Conservation (phyloP, 2,113 vertebrate genomes). For the Aspiorhynchus laticeps region DNA sequence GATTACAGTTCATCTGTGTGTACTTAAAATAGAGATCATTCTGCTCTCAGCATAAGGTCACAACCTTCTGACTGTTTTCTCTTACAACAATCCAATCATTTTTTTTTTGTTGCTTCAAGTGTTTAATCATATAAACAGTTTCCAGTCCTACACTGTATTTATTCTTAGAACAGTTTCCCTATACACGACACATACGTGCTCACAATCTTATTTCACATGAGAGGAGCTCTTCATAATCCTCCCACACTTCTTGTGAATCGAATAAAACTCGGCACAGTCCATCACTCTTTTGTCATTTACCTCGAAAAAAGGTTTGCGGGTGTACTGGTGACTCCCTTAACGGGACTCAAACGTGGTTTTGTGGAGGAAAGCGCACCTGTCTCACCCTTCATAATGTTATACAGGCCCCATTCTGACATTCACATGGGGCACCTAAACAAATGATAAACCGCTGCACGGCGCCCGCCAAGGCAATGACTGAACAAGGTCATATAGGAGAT, state of each 20-base stretch:
- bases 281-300: conserved; percentile 67
- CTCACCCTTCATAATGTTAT: conserved; percentile 67
- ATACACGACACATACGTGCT: background rate
- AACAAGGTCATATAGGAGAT: conserved; percentile 55
- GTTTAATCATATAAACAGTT: background rate
- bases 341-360: conserved; percentile 58
- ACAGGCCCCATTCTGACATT: conserved; percentile 56
- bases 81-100: background rate
- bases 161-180: conserved; percentile 16
- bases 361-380: conserved; percentile 55
- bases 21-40: background rate
- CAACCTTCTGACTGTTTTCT: background rate
- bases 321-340: conserved; percentile 54
- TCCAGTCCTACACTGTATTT: background rate
- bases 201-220: conserved; percentile 63
- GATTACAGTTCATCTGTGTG: background rate
- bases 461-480: conserved; percentile 62
- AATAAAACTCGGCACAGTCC: conserved; percentile 63
- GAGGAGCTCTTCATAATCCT: conserved; percentile 58
- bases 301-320: conserved; percentile 65
- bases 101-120: background rate
- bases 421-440: conserved; percentile 63
- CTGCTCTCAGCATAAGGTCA: background rate
- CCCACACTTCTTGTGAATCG: conserved; percentile 61
- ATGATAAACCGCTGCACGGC: conserved; percentile 60